Evolutionary conservation across 2,888 invertebrate species (phyloP), one percentile per base, ranked within the genome.

Genomic region (Agonum fuliginosum): DNA sequence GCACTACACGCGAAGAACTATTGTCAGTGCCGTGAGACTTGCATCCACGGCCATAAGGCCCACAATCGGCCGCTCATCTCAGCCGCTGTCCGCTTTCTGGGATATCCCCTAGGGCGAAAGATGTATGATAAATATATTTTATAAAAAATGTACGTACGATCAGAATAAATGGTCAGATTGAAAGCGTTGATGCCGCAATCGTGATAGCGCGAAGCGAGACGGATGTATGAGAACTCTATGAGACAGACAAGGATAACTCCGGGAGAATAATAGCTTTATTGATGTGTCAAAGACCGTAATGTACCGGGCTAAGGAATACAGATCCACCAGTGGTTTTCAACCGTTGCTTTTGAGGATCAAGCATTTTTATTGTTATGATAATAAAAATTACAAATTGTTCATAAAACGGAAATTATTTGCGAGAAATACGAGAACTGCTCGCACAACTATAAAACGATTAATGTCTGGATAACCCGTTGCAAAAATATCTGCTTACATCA

Each of bases 121-220:
- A 83, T 84, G 82, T 83, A 83, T 84, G 84, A 84, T 84, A 84
- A 84, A 84, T 84, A 82, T 81, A 81, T 81, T 80, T 81, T 81
- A 81, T 83, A 82, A 84, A 84, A 84, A 84, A 83, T 83, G 83
- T 82, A 83, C 81, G 84, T 82, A 83, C 81, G 84, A 84, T 83
- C 84, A 82, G 83, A 84, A 84, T 84, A 83, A 84, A 84, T 83
- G 83, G 83, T 82, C 82, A 83, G 84, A 83, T 84, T 81, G 82
- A 81, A 81, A 79, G 80, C 80, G 81, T 81, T 81, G 82, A 82
- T 81, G 81, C 80, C 79, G 72, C 79, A 78, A 79, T 83, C 82
- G 82, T 82, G 82, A 82, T 81, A 79, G 80, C 81, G 82, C 82
- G 81, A 82, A 79, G 80, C 81, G 82, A 82, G 82, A 82, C 78